Evolutionary conservation across 2,797 vertebrate species (phyloP).

Genomic region (Taeniopygia guttata): DNA sequence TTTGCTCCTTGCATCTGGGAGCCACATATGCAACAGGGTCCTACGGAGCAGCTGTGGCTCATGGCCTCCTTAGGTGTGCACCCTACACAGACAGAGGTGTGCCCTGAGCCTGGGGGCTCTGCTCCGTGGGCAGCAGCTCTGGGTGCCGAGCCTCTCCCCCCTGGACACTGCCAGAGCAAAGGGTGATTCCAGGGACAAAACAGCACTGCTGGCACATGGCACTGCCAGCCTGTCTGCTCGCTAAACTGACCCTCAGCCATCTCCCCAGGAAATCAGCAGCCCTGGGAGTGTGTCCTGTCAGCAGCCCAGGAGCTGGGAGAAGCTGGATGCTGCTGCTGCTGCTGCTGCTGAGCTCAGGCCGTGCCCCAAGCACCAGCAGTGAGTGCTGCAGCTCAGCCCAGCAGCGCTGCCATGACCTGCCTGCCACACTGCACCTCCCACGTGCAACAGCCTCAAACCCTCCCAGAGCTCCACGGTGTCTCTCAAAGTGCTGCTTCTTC

Average conservation of each 20-base stretch:
- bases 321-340: neutral
- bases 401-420: rapidly evolving
- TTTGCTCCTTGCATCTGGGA: neutral
- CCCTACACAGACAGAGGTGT: neutral
- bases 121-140: neutral
- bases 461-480: rapidly evolving
- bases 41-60: rapidly evolving
- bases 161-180: rapidly evolving
- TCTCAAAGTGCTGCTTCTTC: neutral
- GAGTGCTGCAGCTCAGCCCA: rapidly evolving
- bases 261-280: neutral
- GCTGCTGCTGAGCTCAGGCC: neutral
- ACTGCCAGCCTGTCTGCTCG: rapidly evolving
- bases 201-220: neutral
- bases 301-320: neutral
- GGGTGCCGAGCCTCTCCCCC: rapidly evolving
- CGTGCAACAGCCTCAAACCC: neutral
- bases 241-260: rapidly evolving
- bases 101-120: neutral
- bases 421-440: neutral
- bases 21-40: rapidly evolving
- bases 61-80: rapidly evolving
- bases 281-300: neutral
- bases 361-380: rapidly evolving
- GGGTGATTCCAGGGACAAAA: neutral